These are phyloP conservation scores for Xenentodon cancila DNA, from an alignment of 2,797 vertebrate genomes.

Conservation along the genomic window DNA sequence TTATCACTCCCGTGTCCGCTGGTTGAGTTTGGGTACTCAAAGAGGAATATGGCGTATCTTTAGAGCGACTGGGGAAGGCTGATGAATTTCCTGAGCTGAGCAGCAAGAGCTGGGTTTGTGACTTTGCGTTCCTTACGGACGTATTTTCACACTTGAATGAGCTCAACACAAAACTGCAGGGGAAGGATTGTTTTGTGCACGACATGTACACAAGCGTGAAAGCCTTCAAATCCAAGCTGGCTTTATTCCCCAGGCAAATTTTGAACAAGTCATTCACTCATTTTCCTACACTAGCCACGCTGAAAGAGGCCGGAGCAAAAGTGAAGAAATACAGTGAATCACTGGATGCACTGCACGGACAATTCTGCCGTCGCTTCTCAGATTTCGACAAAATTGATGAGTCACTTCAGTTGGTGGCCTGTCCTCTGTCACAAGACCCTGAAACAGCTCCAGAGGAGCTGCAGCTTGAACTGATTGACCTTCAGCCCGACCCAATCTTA, in stretches of 20 bases:
- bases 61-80: constrained; percentile 11
- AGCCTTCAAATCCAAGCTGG: constrained; percentile 4
- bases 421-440: constrained; percentile 35
- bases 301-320: no score
- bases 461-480: constrained; percentile 29
- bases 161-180: neutral
- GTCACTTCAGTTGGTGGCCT: constrained; percentile 50
- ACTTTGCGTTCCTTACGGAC: constrained; percentile 26
- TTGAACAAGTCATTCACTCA: constrained; percentile 19
- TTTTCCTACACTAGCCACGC: no score
- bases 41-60: neutral
- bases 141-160: constrained; percentile 16
- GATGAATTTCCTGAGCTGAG: constrained; percentile 34
- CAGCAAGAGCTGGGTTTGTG: neutral
- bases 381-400: constrained; percentile 39
- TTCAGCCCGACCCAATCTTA: constrained; percentile 10
- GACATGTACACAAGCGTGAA: neutral
- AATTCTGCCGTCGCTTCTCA: constrained; percentile 4
- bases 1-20: neutral
- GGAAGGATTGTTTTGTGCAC: constrained; percentile 5
- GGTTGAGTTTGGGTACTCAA: constrained; percentile 3
- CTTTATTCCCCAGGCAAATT: constrained; percentile 21
- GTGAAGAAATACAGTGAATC: no score
- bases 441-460: constrained; percentile 32
- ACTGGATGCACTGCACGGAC: constrained; percentile 29